A percentile compares a stretch with the other conserved stretches of the same genome.
Conservation (phyloP, 2,797 vertebrate species). For the Apodemus agrarius region DNA sequence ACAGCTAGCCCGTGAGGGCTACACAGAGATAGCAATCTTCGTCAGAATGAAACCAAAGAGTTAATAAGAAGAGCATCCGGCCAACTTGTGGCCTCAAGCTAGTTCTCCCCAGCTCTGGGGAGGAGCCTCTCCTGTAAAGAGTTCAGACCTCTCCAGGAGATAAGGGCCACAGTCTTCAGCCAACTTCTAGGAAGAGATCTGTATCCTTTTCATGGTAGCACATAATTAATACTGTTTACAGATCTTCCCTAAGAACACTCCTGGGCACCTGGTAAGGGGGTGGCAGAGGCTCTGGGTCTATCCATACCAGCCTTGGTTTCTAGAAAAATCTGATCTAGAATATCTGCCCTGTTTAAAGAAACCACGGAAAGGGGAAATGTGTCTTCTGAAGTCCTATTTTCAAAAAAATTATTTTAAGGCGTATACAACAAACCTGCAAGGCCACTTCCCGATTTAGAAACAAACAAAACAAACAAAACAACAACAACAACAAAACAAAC, state of each 20-base stretch:
- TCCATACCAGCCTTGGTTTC: not conserved
- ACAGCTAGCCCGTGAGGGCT: not conserved
- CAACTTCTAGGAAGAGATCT: conserved; percentile 75
- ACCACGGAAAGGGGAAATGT: not conserved
- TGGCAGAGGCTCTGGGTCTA: not conserved
- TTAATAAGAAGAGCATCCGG: not conserved
- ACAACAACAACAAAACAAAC: not conserved
- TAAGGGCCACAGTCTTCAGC: not conserved
- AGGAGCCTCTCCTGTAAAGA: not conserved
- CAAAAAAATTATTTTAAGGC: not conserved
- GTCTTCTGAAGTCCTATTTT: not conserved
- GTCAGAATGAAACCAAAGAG: not conserved
- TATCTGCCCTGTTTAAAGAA: not conserved
- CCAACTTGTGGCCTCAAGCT: not conserved
- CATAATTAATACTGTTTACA: conserved; percentile 65
- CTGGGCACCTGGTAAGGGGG: not conserved
- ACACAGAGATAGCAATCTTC: not conserved
- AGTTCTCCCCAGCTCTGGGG: not conserved
- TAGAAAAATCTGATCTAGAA: not conserved
- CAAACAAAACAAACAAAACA: too few relatives aligned
- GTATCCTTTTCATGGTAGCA: conserved; percentile 72
- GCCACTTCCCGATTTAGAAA: not conserved
- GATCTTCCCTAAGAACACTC: not conserved
- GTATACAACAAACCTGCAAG: not conserved
- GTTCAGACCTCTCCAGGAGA: not conserved